Conservation (phyloP, 2,113 vertebrate genomes). For the Pangasianodon gigas region DNA sequence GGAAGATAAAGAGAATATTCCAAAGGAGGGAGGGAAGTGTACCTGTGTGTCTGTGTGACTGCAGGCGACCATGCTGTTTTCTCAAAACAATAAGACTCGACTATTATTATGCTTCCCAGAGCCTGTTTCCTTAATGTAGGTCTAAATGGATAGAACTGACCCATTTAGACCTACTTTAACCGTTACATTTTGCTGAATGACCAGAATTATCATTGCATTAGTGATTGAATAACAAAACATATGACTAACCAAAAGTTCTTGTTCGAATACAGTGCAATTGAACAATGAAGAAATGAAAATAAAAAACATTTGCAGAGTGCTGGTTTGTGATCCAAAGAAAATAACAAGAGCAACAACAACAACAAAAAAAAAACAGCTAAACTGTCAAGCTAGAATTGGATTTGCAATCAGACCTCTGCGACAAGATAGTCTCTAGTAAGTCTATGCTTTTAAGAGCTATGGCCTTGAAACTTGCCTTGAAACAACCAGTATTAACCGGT, state of each 20-base stretch:
- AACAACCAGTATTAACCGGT: too few relatives aligned
- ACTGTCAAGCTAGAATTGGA: background rate
- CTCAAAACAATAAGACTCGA: background rate
- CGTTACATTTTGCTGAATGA: background rate
- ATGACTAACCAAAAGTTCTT: background rate
- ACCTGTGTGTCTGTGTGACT: background rate
- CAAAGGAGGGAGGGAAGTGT: conserved; percentile 10
- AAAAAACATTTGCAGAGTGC: too few relatives aligned
- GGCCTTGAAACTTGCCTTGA: background rate
- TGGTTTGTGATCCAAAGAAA: too few relatives aligned
- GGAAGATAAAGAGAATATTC: conserved; percentile 34
- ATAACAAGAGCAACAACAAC: background rate
- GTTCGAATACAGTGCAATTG: background rate
- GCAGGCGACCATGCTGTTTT: conserved; percentile 1
- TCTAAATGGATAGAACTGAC: background rate
- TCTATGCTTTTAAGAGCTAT: background rate
- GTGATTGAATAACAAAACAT: background rate
- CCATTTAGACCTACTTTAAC: background rate
- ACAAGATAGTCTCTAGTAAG: background rate
- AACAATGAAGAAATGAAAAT: background rate
- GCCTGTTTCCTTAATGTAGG: background rate
- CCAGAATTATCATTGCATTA: background rate
- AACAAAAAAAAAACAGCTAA: background rate
- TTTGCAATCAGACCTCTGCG: background rate
- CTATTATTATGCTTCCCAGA: background rate